Base-by-base conservation (phyloP, 1,140 invertebrate species). In the Orussus abietinus region DNA sequence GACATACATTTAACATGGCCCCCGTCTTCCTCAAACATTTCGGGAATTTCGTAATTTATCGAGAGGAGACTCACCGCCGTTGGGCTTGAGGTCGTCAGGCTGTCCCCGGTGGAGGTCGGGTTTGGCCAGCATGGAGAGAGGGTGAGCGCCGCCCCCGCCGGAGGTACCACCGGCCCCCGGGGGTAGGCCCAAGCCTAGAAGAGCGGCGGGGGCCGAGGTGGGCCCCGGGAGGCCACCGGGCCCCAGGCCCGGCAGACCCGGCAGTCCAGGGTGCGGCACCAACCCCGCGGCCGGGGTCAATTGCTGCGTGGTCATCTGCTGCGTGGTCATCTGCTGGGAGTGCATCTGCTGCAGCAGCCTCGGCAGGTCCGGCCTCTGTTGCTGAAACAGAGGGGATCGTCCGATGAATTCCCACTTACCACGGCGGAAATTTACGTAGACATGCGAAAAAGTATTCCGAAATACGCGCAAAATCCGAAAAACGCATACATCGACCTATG, bases 271-370 rank as follows among this genome's bases (percentile, higher is more conserved):
- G 50, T 76, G 76, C 4, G 74, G 74, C 21, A 74, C 83, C 57
- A 91, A 88, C 5, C 77, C 78, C 3, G 86, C 83, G 51, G 86
- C 83, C 2, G 75, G 73, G 13, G 88, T 88, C 45, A 93, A 60
- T 67, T 92, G 88, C 61, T 90, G 84, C 4, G 90, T 89, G 59
- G 93, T 90, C 88, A 94, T 92, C 75, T 93, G 90, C 70, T 92
- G 89, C 64, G n/a, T n/a, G n/a, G n/a, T n/a, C n/a, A n/a, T n/a
- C 67, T 92, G 88, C 61, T 90, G 84, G 5, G 90, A 89, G 59
- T 94, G 90, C 88, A 94, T 92, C 75, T 93, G 90, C 70, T 92
- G 89, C 64, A 88, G 65, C 51, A 88, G 58, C 63, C 85, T 77
- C 1, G 84, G 85, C 35, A 88, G 64, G 62, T 88, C 85, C 20